These are phyloP conservation scores for Lycophotia porphyrea DNA, from an alignment of 2,888 invertebrate species.

Conservation along the genomic window DNA sequence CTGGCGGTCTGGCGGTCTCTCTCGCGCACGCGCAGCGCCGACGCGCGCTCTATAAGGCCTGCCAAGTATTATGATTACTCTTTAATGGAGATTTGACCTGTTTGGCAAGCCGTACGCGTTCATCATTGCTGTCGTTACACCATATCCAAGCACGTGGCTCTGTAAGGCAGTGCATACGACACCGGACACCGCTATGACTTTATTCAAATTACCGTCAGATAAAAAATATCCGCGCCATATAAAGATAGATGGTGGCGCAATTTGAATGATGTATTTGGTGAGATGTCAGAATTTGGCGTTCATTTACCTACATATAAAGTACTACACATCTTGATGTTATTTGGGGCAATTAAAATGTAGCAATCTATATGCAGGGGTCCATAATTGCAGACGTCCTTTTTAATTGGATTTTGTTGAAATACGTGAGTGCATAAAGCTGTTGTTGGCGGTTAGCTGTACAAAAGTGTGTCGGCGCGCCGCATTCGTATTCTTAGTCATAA, in stretches of 20 bases:
- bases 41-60: slow-evolving; percentile 77
- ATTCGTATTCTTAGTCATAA: slow-evolving; percentile 71
- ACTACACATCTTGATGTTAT: slow-evolving; percentile 56
- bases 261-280: slow-evolving; percentile 82
- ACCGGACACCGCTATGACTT: slow-evolving; percentile 83
- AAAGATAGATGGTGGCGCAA: slow-evolving; percentile 70
- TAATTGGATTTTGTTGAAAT: slow-evolving; percentile 51
- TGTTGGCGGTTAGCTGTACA: slow-evolving; percentile 37
- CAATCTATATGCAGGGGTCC: slow-evolving; percentile 39
- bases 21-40: slow-evolving; percentile 67
- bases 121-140: slow-evolving; percentile 79
- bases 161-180: slow-evolving; percentile 77
- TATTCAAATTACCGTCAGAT: slow-evolving; percentile 79
- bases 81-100: slow-evolving; percentile 77
- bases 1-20: slow-evolving; percentile 72
- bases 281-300: slow-evolving; percentile 75
- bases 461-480: slow-evolving; percentile 54
- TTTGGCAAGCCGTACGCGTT: slow-evolving; percentile 76
- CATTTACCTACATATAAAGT: slow-evolving; percentile 67
- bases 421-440: slow-evolving; percentile 28
- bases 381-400: slow-evolving; percentile 45
- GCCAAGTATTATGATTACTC: slow-evolving; percentile 77
- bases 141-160: slow-evolving; percentile 78
- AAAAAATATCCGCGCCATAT: slow-evolving; percentile 78
- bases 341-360: slow-evolving; percentile 61